These are phyloP conservation scores for Cephalotes varians DNA, from an alignment of 2,888 invertebrate species.

Conservation along the genomic window DNA sequence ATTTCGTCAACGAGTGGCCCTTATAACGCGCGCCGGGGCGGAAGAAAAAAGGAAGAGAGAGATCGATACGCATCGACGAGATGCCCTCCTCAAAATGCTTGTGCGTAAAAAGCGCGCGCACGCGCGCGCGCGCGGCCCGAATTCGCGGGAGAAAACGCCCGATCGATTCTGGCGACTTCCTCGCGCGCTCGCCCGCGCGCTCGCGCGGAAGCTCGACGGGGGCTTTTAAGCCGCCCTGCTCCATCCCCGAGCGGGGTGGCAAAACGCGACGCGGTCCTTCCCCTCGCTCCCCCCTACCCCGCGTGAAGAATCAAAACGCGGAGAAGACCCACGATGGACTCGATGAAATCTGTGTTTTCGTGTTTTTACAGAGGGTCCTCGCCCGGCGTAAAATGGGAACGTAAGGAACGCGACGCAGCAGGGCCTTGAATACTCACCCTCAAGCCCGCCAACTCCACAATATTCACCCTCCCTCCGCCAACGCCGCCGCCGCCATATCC, in stretches of 20 bases:
- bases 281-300: too few relatives aligned
- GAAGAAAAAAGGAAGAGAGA: neutral
- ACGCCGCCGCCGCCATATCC: neutral
- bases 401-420: slow-evolving; percentile 11
- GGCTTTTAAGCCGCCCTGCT: neutral
- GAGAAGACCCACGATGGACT: neutral
- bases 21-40: neutral
- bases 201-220: neutral
- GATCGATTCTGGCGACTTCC: slow-evolving; percentile 18
- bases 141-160: slow-evolving; percentile 6
- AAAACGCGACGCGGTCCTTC: neutral
- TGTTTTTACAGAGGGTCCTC: slow-evolving; percentile 34
- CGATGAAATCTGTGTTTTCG: neutral
- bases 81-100: neutral
- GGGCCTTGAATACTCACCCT: slow-evolving; percentile 33
- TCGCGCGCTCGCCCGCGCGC: neutral
- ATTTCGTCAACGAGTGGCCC: neutral
- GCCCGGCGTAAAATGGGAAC: slow-evolving; percentile 42
- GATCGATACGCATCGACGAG: slow-evolving; percentile 18
- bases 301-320: neutral
- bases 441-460: slow-evolving; percentile 8
- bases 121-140: neutral
- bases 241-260: neutral
- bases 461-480: neutral
- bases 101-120: slow-evolving; percentile 24